Evolutionary conservation across 1,140 invertebrate genomes (phyloP).

Genomic region (Brachionus manjavacas): DNA sequence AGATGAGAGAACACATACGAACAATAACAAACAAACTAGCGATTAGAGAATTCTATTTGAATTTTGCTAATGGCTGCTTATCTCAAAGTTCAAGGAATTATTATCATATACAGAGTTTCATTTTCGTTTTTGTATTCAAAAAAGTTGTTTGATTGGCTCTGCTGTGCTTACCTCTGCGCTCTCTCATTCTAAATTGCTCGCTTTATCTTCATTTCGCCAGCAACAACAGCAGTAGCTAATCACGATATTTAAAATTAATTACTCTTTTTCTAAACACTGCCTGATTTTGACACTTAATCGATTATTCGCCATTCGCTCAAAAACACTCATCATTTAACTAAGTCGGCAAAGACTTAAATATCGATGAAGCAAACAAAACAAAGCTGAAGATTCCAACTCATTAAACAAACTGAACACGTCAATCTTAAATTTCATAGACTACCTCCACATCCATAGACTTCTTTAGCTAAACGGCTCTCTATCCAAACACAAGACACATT

Average conservation of each 20-base stretch:
- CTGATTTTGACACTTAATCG: slow-evolving; percentile 1
- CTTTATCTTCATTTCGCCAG: background rate
- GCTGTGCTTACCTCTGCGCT: background rate
- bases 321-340: background rate
- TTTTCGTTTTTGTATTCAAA: background rate
- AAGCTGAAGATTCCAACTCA: no score
- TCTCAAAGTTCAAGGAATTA: background rate
- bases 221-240: slow-evolving; percentile 1
- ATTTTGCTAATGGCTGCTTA: background rate
- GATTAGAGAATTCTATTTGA: background rate
- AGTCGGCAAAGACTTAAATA: no score
- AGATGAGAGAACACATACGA: background rate
- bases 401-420: no score
- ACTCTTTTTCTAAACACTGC: background rate
- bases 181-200: background rate
- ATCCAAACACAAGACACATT: no score
- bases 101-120: background rate
- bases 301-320: background rate
- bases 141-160: background rate
- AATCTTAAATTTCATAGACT: no score
- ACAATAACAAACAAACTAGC: background rate
- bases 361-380: no score
- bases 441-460: no score
- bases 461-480: no score
- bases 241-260: slow-evolving; percentile 1